Evolutionary conservation across 2,888 invertebrate genomes (phyloP).

Genomic region (Rutpela maculata): DNA sequence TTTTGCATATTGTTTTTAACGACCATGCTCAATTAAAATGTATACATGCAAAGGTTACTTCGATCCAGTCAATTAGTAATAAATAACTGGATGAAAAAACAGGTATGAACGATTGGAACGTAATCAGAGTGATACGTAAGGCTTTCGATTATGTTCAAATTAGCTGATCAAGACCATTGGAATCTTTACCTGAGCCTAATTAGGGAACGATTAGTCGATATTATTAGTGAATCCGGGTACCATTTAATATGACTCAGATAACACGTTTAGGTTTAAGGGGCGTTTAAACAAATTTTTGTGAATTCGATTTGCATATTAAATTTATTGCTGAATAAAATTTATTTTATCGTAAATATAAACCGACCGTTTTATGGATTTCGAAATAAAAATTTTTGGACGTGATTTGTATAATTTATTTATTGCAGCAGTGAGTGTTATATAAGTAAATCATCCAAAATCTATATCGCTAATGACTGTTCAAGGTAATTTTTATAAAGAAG

Average conservation of each 20-base stretch:
- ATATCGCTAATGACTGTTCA: not conserved
- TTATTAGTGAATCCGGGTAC: constrained; percentile 68
- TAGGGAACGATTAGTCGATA: constrained; percentile 70
- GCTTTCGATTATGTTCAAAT: constrained; percentile 68
- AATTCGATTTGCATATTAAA: constrained; percentile 49
- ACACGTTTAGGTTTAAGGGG: constrained; percentile 52
- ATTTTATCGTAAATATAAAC: constrained; percentile 37
- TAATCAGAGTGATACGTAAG: constrained; percentile 57
- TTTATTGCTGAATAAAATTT: constrained; percentile 37
- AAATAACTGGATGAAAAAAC: constrained; percentile 56
- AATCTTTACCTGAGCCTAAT: constrained; percentile 71
- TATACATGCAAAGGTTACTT: constrained; percentile 44
- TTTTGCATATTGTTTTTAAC: constrained; percentile 28
- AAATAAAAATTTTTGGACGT: constrained; percentile 18
- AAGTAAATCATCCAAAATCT: not conserved
- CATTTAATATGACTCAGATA: constrained; percentile 66
- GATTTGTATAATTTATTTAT: constrained; percentile 29
- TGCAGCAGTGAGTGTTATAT: not conserved
- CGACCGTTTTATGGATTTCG: constrained; percentile 26
- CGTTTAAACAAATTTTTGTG: constrained; percentile 51
- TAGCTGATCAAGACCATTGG: constrained; percentile 69
- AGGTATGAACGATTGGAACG: constrained; percentile 54
- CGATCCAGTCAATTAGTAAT: constrained; percentile 55
- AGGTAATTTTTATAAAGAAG: too few species aligned
- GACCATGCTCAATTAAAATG: constrained; percentile 34